Percentiles rank a stretch among this genome's conserved stretches.
Conservation (phyloP, 2,888 invertebrate species). For the Aporophyla lueneburgensis region DNA sequence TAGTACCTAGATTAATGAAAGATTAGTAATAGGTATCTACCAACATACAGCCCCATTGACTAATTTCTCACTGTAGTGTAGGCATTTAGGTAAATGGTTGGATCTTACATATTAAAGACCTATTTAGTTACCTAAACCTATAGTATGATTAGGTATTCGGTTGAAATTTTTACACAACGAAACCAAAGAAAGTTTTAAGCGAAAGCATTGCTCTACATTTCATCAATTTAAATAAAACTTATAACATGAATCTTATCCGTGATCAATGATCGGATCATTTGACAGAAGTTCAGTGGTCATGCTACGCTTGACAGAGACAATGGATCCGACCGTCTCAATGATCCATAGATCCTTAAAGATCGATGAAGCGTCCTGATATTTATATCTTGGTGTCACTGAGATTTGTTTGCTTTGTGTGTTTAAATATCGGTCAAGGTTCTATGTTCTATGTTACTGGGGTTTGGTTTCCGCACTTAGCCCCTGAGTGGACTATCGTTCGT, state of each 20-base stretch:
- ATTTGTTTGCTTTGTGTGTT: constrained; percentile 5
- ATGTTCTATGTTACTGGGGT: not conserved
- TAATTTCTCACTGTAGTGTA: not conserved
- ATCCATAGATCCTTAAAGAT: constrained; percentile 58
- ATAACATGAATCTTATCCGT: constrained; percentile 28
- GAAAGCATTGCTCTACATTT: constrained; percentile 20
- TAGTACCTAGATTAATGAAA: not conserved
- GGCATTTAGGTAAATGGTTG: not conserved
- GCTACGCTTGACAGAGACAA: constrained; percentile 55
- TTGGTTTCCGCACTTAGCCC: too few relatives aligned
- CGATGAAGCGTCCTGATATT: constrained; percentile 54
- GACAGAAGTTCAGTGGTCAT: constrained; percentile 44
- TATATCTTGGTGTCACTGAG: constrained; percentile 23
- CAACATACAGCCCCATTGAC: not conserved
- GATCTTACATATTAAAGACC: not conserved
- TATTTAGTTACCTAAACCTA: too few relatives aligned
- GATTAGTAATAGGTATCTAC: not conserved
- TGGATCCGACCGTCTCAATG: constrained; percentile 51
- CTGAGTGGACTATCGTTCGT: too few relatives aligned
- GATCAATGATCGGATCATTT: constrained; percentile 28
- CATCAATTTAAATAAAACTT: not conserved
- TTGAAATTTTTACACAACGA: not conserved
- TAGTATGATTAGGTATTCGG: not conserved
- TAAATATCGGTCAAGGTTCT: not conserved
- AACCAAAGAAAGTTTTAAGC: constrained; percentile 16